These are phyloP conservation scores for Orchesellides sinensis DNA, from an alignment of 2,888 invertebrate species.

Conservation along the genomic window DNA sequence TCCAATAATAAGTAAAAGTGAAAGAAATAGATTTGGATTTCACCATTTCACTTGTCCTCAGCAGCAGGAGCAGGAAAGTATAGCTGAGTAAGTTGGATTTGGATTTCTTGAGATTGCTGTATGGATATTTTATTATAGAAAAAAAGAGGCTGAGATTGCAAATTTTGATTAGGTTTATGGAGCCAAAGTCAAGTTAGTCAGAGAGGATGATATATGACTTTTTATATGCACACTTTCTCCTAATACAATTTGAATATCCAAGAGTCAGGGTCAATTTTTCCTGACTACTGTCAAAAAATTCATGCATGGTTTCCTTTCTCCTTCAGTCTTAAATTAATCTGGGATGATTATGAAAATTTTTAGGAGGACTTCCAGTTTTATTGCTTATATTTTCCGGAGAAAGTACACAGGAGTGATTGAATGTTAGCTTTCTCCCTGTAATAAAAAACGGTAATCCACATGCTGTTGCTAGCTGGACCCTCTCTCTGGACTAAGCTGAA, in stretches of 20 bases:
- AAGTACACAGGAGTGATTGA: too few relatives aligned
- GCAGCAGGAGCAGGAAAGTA: too few relatives aligned
- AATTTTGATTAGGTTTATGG: conserved; percentile 37
- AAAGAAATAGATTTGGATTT: neutral
- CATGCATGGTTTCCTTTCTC: neutral
- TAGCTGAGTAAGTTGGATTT: neutral
- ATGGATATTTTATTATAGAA: conserved; percentile 13
- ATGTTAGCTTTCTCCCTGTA: neutral
- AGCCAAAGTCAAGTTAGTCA: too few relatives aligned
- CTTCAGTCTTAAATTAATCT: neutral
- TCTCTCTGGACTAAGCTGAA: too few relatives aligned
- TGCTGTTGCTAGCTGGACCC: too few relatives aligned
- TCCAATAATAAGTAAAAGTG: too few relatives aligned
- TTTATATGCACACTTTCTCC: neutral
- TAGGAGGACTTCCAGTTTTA: neutral
- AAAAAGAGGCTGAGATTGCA: conserved; percentile 43
- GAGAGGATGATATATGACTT: conserved; percentile 10
- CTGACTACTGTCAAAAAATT: neutral
- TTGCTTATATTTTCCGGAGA: too few relatives aligned
- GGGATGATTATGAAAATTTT: neutral
- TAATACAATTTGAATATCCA: neutral
- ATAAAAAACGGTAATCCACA: too few relatives aligned
- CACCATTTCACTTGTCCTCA: conserved; percentile 23
- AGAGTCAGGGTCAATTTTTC: neutral
- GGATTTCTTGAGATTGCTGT: neutral